These are phyloP conservation scores for Rambutsinella grinnellia DNA, from an alignment of 2,888 invertebrate species.

Conservation along the genomic window DNA sequence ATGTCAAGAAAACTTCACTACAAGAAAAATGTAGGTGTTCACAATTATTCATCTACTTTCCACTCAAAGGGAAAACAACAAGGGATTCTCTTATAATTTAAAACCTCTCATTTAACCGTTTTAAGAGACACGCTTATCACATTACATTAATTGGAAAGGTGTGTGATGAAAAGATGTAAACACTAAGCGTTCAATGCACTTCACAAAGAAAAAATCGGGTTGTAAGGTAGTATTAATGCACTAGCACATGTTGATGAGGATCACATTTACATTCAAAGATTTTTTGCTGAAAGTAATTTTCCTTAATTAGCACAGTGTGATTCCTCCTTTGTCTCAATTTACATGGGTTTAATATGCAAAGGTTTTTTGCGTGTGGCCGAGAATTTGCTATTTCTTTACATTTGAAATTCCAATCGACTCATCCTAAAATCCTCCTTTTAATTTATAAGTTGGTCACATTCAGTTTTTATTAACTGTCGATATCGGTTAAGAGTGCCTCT, in stretches of 20 bases:
- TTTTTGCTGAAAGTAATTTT: slow-evolving; percentile 23
- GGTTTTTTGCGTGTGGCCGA: neutral
- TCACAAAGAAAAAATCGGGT: slow-evolving; percentile 25
- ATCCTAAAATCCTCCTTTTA: slow-evolving; percentile 1
- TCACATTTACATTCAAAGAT: too few species aligned
- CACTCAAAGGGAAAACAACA: neutral
- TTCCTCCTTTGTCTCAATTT: slow-evolving; percentile 12
- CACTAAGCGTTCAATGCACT: neutral
- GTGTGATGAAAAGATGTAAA: slow-evolving; percentile 7
- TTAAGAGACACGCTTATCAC: slow-evolving; percentile 15
- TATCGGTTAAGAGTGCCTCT: neutral
- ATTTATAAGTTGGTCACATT: neutral
- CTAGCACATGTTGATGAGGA: neutral
- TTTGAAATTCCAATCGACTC: neutral
- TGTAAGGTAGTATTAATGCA: neutral
- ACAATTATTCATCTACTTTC: slow-evolving; percentile 3
- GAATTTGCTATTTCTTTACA: slow-evolving; percentile 15
- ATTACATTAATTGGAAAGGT: slow-evolving; percentile 21
- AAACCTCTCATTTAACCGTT: slow-evolving; percentile 1
- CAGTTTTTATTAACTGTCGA: neutral
- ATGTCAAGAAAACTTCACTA: neutral
- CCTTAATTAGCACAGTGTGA: slow-evolving; percentile 34
- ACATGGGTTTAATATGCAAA: neutral
- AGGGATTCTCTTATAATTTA: neutral
- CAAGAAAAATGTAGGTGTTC: slow-evolving; percentile 1